phyloP scores from a whole-genome alignment of 2,797 vertebrate species.

The Chiroxiphia lanceolata region DNA sequence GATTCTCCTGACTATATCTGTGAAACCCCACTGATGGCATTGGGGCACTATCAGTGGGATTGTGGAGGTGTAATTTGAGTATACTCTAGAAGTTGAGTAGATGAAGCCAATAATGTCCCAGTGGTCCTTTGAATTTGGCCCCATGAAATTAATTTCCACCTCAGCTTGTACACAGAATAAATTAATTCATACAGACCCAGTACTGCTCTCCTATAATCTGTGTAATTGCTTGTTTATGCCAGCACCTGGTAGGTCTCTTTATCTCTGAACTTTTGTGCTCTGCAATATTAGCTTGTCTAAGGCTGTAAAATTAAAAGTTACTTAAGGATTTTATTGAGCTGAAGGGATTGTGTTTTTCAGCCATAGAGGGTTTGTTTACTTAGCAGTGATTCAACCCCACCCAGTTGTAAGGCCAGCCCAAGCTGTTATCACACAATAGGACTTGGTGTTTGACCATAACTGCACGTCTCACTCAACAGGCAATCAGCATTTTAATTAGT shows the following conservation, averaged over 20 bases:
- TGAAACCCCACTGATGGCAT: background rate
- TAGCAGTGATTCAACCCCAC: conserved; percentile 64
- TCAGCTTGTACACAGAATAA: conserved; percentile 67
- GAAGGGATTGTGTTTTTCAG: conserved; percentile 68
- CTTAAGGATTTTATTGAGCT: conserved; percentile 73
- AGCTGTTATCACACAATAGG: conserved; percentile 78
- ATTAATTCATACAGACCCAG: conserved; percentile 64
- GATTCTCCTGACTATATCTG: background rate
- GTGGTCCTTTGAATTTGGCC: conserved; percentile 67
- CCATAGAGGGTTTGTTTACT: conserved; percentile 70
- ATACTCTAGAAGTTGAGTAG: conserved; percentile 60
- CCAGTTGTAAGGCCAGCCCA: conserved; percentile 80
- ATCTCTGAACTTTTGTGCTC: conserved; percentile 69
- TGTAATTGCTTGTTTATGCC: conserved; percentile 74
- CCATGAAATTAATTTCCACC: conserved; percentile 73
- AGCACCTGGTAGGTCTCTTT: conserved; percentile 66
- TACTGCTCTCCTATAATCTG: conserved; percentile 61
- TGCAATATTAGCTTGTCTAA: conserved; percentile 66
- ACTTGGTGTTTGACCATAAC: conserved; percentile 82
- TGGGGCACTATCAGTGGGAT: conserved; percentile 19
- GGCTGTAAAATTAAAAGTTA: conserved; percentile 73
- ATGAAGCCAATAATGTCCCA: conserved; percentile 64
- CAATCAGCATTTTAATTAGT: conserved; percentile 86
- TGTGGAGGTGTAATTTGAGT: conserved; percentile 49
- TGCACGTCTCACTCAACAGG: conserved; percentile 82